phyloP scores from a whole-genome alignment of 2,888 invertebrate genomes.

The Nemoura dubitans region DNA sequence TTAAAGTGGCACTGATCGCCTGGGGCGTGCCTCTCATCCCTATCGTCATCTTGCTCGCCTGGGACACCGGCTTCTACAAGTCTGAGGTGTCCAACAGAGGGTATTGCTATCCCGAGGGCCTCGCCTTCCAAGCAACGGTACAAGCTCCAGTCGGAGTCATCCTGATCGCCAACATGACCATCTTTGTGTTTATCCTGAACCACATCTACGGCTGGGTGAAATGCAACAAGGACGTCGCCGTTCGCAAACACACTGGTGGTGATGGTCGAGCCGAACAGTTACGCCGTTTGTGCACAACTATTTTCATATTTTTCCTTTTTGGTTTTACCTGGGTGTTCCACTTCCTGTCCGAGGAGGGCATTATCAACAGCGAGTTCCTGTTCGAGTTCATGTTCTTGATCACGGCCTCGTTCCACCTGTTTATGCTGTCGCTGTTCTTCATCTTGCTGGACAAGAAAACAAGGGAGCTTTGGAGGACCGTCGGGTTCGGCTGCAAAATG shows the following conservation, averaged over 20 bases:
- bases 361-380: background rate
- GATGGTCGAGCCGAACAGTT: background rate
- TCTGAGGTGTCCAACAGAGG: background rate
- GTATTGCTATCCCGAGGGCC: background rate
- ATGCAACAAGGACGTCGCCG: background rate
- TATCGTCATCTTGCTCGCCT: background rate
- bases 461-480: background rate
- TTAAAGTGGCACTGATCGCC: background rate
- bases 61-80: slow-evolving; percentile 8
- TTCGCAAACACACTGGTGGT: background rate
- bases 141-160: background rate
- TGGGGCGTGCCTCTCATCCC: background rate
- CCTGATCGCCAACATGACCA: background rate
- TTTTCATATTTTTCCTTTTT: background rate
- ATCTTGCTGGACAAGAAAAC: background rate
- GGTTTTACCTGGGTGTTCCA: slow-evolving; percentile 1
- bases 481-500: too few species aligned
- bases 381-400: background rate
- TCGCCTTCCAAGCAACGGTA: background rate
- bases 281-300: background rate
- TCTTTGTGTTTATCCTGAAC: background rate
- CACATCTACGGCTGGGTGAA: background rate
- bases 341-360: slow-evolving; percentile 8
- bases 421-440: background rate
- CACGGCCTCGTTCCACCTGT: background rate